Evolutionary conservation across 1,140 invertebrate genomes (phyloP).

Genomic region (Trinorchestia longiramus): DNA sequence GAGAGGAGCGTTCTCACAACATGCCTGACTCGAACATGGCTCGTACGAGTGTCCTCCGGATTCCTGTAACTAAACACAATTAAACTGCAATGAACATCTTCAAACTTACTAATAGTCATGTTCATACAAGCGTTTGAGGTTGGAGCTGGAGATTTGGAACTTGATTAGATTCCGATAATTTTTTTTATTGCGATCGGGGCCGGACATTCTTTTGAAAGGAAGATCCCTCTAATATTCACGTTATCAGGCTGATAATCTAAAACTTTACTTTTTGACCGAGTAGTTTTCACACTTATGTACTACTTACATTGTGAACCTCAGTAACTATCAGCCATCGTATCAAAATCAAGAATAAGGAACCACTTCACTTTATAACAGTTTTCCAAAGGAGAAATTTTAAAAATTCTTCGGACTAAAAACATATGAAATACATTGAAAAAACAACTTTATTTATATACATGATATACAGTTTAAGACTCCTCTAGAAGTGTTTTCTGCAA

Average conservation of each 20-base stretch:
- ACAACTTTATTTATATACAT: too few species aligned
- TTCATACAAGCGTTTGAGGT: neutral
- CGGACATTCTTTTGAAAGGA: neutral
- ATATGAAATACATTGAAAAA: too few species aligned
- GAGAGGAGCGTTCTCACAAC: constrained; percentile 48
- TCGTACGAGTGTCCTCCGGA: neutral
- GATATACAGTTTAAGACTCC: too few species aligned
- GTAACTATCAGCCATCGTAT: neutral
- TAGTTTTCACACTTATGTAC: neutral
- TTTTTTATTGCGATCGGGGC: neutral
- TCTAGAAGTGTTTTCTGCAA: too few species aligned
- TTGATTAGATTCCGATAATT: neutral
- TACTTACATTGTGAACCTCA: neutral
- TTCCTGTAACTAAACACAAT: neutral
- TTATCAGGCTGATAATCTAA: neutral
- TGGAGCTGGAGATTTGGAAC: neutral
- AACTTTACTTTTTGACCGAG: neutral
- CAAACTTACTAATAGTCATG: neutral
- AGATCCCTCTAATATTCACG: neutral
- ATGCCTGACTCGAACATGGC: neutral
- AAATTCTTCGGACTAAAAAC: too few species aligned
- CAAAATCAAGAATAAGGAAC: neutral
- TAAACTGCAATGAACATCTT: neutral
- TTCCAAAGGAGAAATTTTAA: too few species aligned
- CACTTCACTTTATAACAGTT: too few species aligned